A percentile compares a stretch with the other conserved stretches of the same genome.
Conservation (phyloP, 2,888 invertebrate genomes). For the Furcula furcula region DNA sequence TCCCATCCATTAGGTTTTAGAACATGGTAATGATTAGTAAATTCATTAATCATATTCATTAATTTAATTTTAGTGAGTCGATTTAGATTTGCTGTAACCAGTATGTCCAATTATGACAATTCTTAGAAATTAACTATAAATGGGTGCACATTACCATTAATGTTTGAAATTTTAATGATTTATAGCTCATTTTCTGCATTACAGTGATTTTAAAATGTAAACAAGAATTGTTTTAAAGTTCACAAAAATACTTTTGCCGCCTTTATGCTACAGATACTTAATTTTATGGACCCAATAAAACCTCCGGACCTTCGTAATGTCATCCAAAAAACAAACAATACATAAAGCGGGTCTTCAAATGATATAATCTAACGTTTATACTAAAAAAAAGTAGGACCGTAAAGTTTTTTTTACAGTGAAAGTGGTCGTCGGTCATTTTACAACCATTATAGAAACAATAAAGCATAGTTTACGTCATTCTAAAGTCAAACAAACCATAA, state of each 20-base stretch:
- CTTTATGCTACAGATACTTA: conserved; percentile 10
- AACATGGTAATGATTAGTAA: too few relatives aligned
- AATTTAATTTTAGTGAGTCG: too few relatives aligned
- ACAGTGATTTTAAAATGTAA: too few relatives aligned
- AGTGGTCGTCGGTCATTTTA: conserved; percentile 39
- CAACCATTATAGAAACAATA: conserved; percentile 30
- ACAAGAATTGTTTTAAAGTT: too few relatives aligned
- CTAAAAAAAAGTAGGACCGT: conserved; percentile 23
- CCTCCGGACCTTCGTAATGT: conserved; percentile 19
- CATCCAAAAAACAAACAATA: conserved; percentile 32
- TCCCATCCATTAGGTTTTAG: too few relatives aligned
- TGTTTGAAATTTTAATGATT: too few relatives aligned
- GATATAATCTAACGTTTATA: conserved; percentile 42
- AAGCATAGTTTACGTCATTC: conserved; percentile 49
- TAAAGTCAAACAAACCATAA: conserved; percentile 65
- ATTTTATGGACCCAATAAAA: conserved; percentile 28
- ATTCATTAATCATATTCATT: too few relatives aligned
- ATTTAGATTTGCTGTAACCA: too few relatives aligned
- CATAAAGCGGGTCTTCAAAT: conserved; percentile 30
- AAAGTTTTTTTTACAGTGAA: conserved; percentile 34
- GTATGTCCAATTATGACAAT: too few relatives aligned
- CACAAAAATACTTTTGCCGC: conserved; percentile 4
- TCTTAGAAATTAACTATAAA: too few relatives aligned
- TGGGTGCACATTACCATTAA: too few relatives aligned
- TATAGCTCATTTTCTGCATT: too few relatives aligned